These are phyloP conservation scores for Cerceris ruficornis DNA, from an alignment of 2,888 invertebrate species.

Conservation along the genomic window DNA sequence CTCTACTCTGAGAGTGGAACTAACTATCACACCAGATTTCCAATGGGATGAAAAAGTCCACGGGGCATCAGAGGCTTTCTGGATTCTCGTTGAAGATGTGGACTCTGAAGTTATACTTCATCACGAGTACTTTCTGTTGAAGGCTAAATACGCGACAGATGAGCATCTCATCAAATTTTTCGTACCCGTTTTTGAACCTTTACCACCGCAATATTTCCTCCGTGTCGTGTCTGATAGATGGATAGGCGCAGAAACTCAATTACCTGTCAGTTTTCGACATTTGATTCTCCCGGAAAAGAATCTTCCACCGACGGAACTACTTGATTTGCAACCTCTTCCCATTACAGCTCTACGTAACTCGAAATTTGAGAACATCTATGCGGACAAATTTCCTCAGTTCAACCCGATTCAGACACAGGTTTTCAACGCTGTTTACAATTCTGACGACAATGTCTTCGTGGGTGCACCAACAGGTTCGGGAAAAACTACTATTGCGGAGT, in stretches of 20 bases:
- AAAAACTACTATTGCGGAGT: conserved; percentile 97
- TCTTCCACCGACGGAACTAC: conserved; percentile 97
- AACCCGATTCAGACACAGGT: conserved; percentile 99
- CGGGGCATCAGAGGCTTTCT: conserved; percentile 92
- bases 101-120: conserved; percentile 96
- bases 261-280: conserved; percentile 98
- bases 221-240: conserved; percentile 94
- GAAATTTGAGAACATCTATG: conserved; percentile 93
- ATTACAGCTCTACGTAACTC: conserved; percentile 95
- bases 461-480: conserved; percentile 96
- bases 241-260: conserved; percentile 97
- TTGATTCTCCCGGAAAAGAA: conserved; percentile 99
- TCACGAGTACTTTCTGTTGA: conserved; percentile 94
- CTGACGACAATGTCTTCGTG: conserved; percentile 98
- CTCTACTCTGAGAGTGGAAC: conserved; percentile 95
- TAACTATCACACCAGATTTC: conserved; percentile 99
- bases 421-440: conserved; percentile 98
- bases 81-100: conserved; percentile 94
- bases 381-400: conserved; percentile 94
- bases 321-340: conserved; percentile 98
- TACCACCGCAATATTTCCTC: conserved; percentile 99
- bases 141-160: conserved; percentile 96
- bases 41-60: conserved; percentile 98
- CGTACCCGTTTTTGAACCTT: conserved; percentile 98
- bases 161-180: conserved; percentile 99